Percentiles rank a stretch among this genome's conserved stretches.
These are phyloP conservation scores for Tipula unca DNA, from an alignment of 2,888 invertebrate genomes.

Conservation along the genomic window DNA sequence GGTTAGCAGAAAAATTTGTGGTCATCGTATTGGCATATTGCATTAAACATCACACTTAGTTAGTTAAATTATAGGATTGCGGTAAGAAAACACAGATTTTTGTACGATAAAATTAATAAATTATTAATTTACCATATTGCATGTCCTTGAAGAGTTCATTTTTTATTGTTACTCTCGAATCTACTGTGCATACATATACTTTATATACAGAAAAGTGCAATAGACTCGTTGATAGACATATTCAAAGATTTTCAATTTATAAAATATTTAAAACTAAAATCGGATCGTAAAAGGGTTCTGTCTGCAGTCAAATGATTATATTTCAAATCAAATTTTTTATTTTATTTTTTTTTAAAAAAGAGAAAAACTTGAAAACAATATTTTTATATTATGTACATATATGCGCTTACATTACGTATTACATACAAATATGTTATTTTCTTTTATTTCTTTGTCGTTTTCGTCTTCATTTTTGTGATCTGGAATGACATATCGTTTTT, in stretches of 20 bases:
- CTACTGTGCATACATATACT: no score
- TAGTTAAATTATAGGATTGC: no score
- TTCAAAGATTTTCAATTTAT: background rate
- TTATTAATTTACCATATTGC: no score
- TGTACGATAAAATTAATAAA: no score
- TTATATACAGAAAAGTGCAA: background rate
- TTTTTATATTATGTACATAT: background rate
- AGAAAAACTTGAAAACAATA: background rate
- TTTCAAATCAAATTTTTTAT: background rate
- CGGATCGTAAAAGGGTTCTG: background rate
- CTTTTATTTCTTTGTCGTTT: background rate
- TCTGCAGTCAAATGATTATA: background rate
- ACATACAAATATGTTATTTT: background rate
- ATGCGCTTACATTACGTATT: background rate
- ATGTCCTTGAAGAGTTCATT: no score
- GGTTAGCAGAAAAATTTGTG: no score
- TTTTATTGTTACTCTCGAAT: no score
- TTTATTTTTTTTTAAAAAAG: background rate
- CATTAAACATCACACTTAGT: no score
- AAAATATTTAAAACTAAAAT: background rate
- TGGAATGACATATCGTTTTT: constrained; percentile 4
- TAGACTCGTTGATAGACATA: background rate
- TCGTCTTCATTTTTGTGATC: background rate
- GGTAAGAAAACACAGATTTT: no score
- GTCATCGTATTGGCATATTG: no score